Percentiles rank a stretch among this genome's conserved stretches.
Evolutionary conservation across 2,888 invertebrate species (phyloP).

Genomic region (Drosophila peninsularis): DNA sequence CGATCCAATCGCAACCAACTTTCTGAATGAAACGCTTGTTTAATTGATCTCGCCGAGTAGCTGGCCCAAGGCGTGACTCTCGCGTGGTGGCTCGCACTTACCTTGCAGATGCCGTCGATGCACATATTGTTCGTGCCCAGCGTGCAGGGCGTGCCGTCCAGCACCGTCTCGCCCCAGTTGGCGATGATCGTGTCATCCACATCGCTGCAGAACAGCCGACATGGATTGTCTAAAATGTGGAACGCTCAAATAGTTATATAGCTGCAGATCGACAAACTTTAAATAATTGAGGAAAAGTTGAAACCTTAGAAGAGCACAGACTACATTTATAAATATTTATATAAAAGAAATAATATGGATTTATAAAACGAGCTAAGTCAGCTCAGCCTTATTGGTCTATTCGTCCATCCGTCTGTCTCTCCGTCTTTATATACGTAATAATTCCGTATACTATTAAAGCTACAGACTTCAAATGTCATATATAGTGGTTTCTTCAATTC

Average conservation of each 20-base stretch:
- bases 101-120: slow-evolving; percentile 90
- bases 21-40: slow-evolving; percentile 87
- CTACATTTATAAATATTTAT: no score
- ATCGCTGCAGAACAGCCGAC: slow-evolving; percentile 93
- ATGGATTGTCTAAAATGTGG: slow-evolving; percentile 87
- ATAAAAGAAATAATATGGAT: no score
- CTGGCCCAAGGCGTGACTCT: neutral
- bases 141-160: slow-evolving; percentile 94
- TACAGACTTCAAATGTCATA: no score
- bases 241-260: neutral
- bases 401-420: no score
- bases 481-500: neutral
- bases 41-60: slow-evolving; percentile 58
- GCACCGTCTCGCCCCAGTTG: slow-evolving; percentile 90
- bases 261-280: no score
- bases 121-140: slow-evolving; percentile 93
- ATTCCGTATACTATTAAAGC: no score
- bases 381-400: no score
- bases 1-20: slow-evolving; percentile 96
- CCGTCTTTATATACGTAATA: no score
- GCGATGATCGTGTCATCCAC: slow-evolving; percentile 90
- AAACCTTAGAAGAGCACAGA: no score
- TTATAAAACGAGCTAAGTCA: no score
- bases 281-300: no score
- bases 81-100: slow-evolving; percentile 82